A percentile compares a stretch with the other conserved stretches of the same genome.
Evolutionary conservation across 2,888 invertebrate species (phyloP).

Genomic region (Leucania comma): DNA sequence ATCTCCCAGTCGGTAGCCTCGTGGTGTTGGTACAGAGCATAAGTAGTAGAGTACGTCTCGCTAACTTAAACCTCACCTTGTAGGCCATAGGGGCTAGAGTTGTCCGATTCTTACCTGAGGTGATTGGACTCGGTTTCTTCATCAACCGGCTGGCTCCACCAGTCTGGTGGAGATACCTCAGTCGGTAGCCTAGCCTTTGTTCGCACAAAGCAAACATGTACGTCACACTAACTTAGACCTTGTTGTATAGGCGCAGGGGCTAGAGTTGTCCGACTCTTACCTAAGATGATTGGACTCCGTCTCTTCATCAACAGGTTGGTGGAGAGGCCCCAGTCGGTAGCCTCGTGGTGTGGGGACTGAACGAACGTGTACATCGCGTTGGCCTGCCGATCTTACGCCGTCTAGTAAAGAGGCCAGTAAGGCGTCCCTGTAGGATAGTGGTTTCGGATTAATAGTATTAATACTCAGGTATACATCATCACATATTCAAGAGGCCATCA

Average conservation of each 20-base stretch:
- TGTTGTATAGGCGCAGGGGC: not conserved
- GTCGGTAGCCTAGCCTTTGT: slow-evolving; percentile 96
- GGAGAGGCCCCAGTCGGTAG: slow-evolving; percentile 96
- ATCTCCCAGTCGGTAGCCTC: slow-evolving; percentile 97
- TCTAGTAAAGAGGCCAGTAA: slow-evolving; percentile 98
- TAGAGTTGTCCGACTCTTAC: slow-evolving; percentile 61
- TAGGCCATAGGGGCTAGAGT: not conserved
- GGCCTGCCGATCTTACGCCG: slow-evolving; percentile 99
- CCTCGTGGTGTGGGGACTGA: slow-evolving; percentile 96
- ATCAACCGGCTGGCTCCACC: no score
- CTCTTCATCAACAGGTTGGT: slow-evolving; percentile 98
- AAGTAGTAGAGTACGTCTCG: not conserved
- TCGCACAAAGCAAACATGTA: slow-evolving; percentile 96
- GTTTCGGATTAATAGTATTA: not conserved
- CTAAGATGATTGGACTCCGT: slow-evolving; percentile 97
- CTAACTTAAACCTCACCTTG: not conserved
- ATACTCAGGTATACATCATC: not conserved
- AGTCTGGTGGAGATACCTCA: slow-evolving; percentile 97
- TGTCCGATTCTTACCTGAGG: slow-evolving; percentile 90
- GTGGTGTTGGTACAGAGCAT: not conserved
- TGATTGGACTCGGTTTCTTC: slow-evolving; percentile 99
- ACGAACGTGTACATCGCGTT: slow-evolving; percentile 98
- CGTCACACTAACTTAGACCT: slow-evolving; percentile 91
- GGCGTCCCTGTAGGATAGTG: slow-evolving; percentile 92
- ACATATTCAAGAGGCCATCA: not conserved